Evolutionary conservation across 2,797 vertebrate species (phyloP).

Genomic region (Thalassophryne amazonica): DNA sequence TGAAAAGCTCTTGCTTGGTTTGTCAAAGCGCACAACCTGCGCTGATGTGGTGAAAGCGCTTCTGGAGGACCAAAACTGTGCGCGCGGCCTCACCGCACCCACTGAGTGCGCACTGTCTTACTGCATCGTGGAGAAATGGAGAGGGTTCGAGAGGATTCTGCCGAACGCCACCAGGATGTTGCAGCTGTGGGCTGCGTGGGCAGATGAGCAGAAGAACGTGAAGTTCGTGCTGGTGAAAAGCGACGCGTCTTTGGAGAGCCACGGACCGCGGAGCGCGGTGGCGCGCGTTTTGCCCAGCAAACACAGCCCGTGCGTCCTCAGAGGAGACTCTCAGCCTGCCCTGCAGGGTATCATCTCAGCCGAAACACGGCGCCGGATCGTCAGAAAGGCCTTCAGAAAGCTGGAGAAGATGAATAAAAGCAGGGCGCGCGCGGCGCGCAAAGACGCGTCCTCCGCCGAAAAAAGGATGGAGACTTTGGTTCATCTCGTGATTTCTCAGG

Average conservation of each 20-base stretch:
- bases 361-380: conserved; percentile 89
- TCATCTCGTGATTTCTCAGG: conserved; percentile 92
- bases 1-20: conserved; percentile 91
- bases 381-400: conserved; percentile 94
- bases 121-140: conserved; percentile 95
- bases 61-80: conserved; percentile 76
- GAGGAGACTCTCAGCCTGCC: conserved; percentile 53
- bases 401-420: conserved; percentile 89
- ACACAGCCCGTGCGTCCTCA: conserved; percentile 74
- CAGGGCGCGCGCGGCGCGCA: conserved; percentile 65
- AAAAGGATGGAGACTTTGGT: conserved; percentile 93
- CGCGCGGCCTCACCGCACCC: conserved; percentile 61
- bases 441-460: conserved; percentile 74
- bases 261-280: conserved; percentile 88
- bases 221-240: conserved; percentile 89
- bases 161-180: conserved; percentile 89
- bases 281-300: conserved; percentile 90
- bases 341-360: conserved; percentile 73
- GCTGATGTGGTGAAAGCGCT: conserved; percentile 89
- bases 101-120: conserved; percentile 79
- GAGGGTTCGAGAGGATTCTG: conserved; percentile 90
- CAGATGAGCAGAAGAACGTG: conserved; percentile 88
- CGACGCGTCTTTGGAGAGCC: conserved; percentile 84
- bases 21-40: conserved; percentile 90
- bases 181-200: conserved; percentile 92